These are phyloP conservation scores for Anastrepha obliqua DNA, from an alignment of 1,140 invertebrate genomes.

Conservation along the genomic window DNA sequence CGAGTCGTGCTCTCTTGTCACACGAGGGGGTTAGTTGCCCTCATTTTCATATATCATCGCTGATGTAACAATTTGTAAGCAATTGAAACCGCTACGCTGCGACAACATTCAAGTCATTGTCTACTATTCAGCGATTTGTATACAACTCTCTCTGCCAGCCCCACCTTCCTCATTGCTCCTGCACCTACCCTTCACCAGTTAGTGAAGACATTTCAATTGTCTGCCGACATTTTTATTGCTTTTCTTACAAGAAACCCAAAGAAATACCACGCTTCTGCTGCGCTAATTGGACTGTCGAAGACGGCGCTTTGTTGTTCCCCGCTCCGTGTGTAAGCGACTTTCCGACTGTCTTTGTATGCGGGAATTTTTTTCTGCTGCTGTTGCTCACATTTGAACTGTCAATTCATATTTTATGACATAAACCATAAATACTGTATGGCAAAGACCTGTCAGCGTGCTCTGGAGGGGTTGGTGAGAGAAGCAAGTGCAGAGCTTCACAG, in stretches of 20 bases:
- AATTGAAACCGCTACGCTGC: slow-evolving; percentile 61
- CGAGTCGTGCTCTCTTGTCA: neutral
- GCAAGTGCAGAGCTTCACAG: neutral
- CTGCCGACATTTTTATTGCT: slow-evolving; percentile 72
- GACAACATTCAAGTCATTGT: slow-evolving; percentile 28
- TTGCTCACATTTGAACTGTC: slow-evolving; percentile 56
- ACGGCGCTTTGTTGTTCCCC: neutral
- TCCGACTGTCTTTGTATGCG: neutral
- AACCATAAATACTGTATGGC: slow-evolving; percentile 37
- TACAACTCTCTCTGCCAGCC: slow-evolving; percentile 48
- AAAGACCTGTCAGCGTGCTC: neutral
- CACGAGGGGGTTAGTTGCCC: neutral
- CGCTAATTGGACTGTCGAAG: slow-evolving; percentile 54
- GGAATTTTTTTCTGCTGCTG: neutral
- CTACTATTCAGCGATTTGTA: slow-evolving; percentile 33
- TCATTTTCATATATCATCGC: slow-evolving; percentile 58
- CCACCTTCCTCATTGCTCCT: slow-evolving; percentile 58
- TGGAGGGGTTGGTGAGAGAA: neutral
- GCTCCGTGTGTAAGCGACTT: neutral
- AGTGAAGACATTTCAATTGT: slow-evolving; percentile 69
- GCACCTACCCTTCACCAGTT: neutral
- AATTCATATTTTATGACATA: slow-evolving; percentile 60
- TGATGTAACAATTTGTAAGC: slow-evolving; percentile 73
- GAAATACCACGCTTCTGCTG: slow-evolving; percentile 51
- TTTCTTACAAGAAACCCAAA: slow-evolving; percentile 56